Base-by-base conservation (phyloP, 2,113 vertebrate genomes). In the Mus musculus region DNA sequence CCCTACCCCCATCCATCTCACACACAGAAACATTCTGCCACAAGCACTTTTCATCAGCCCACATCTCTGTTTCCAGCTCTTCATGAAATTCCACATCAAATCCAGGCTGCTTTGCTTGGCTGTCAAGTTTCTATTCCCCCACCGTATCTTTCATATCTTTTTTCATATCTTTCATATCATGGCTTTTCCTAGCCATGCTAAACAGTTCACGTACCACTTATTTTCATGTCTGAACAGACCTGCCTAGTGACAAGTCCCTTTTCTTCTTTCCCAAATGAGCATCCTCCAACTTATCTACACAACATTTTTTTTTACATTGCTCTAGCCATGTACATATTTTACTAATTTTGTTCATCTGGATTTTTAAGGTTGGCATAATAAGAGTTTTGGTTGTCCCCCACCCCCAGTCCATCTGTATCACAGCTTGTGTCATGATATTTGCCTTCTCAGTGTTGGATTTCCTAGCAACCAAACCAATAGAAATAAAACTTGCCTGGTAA, bases 401-500 rank as follows among this genome's bases (percentile, higher is more conserved):
- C 42, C 42, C 42, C 42, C 42, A 42, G 78, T 36, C 28, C 69
- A 9, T 90, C 52, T 76, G 33, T 36, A 78, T 89, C 72, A 67
- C n/a, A 56, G 42, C 71, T 42, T 96, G 39, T 85, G 80, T 42
- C 49, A 81, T 22, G 30, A 4, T 89, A 90, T 72, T 63, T 71
- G 49, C 49, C 61, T 91, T 90, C 59, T 94, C 65, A 88, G 39
- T 91, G 20, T 90, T 87, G 93, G 0, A 67, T 49, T 71, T 86
- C 52, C 91, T 85, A 77, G 82, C 85, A 92, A 91, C 33, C 73
- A 30, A 42, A 94, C 69, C 12, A 49, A 63, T 20, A 90, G 88
- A 82, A 87, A 90, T 0, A 90, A 20, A 88, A 84, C 84, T 81
- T 91, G n/a, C 59, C 89, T 67, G 94, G 86, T 73, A 96, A 89